Evolutionary conservation across 2,797 vertebrate genomes (phyloP), one percentile per base, ranked within the genome.

Genomic region (Rhinogobio ventralis): DNA sequence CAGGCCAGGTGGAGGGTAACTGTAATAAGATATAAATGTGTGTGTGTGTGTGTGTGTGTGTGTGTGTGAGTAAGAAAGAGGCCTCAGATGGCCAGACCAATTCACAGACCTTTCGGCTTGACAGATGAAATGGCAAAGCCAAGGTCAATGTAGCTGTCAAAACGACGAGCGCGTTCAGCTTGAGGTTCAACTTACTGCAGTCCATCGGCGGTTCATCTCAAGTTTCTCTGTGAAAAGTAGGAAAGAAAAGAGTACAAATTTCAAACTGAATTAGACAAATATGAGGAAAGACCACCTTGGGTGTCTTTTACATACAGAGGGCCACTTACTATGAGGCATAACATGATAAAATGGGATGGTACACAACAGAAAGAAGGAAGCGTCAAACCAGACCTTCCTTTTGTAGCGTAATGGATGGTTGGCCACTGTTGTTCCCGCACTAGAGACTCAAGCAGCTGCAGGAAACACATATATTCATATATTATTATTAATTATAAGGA

Each of bases 381-480:
- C 11, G 7, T 83, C 62, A 45, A 67, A 28, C 45, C 25, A 51
- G 81, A 66, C 36, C 25, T 0, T 84, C 86, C 83, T 87, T 74
- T 66, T 75, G 83, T 84, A 89, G 36, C 13, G 87, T 92, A 92
- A 94, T 92, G 81, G 88, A 94, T 92, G 81, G 90, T 91, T 92
- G 88, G 75, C 89, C 88, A 89, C 88, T 88, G 84, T 66, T 69
- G 74, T 79, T 81, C 78, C 88, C 86, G 79, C 89, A 84, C 19
- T 88, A 80, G 36, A 87, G 90, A 92, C 89, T 79, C 88, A 81
- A 79, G 87, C 89, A 93, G 91, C 91, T 93, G 92, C 88, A 90
- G 90, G 89, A 68, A 88, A n/a, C n/a, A n/a, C n/a, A n/a, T n/a
- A n/a, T n/a, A n/a, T n/a, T n/a, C n/a, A n/a, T n/a, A n/a, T n/a